Conservation (phyloP, 2,113 vertebrate species). For the Ophiodon elongatus region DNA sequence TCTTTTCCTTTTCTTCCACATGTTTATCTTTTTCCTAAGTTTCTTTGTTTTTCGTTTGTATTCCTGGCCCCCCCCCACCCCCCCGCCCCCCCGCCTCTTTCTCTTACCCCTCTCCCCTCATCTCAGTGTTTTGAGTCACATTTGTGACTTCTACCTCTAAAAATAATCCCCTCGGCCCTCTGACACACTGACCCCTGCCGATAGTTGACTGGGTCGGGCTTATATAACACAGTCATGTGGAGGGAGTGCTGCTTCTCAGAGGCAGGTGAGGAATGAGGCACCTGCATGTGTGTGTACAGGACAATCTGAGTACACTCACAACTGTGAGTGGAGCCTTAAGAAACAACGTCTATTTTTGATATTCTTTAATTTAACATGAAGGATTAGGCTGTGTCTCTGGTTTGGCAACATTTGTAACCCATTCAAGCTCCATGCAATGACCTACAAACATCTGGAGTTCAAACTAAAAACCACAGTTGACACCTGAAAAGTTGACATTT, state of each 20-base stretch:
- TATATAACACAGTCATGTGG: conserved; percentile 61
- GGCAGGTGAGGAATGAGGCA: conserved; percentile 71
- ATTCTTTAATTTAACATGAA: background rate
- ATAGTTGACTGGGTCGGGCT: conserved; percentile 52
- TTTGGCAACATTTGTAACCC: background rate
- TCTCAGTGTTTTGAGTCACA: conserved; percentile 2
- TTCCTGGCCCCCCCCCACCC: background rate
- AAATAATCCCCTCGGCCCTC: conserved; percentile 28
- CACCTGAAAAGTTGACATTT: background rate
- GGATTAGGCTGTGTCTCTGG: background rate
- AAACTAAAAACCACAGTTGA: background rate
- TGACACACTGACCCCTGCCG: conserved; percentile 74
- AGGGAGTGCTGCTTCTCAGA: conserved; percentile 58
- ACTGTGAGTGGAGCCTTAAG: background rate
- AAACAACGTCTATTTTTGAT: background rate
- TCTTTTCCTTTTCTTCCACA: conserved; percentile 30
- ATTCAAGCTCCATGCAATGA: background rate
- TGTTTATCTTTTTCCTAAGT: conserved; percentile 49
- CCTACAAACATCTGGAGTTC: background rate
- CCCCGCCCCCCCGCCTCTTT: background rate
- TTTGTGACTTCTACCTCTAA: conserved; percentile 6
- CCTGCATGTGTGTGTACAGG: conserved; percentile 45
- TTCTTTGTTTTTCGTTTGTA: conserved; percentile 46
- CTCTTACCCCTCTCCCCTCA: background rate
- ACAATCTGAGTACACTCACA: background rate